These are phyloP conservation scores for Baryphthengus martii DNA, from an alignment of 2,113 vertebrate genomes.

Conservation along the genomic window DNA sequence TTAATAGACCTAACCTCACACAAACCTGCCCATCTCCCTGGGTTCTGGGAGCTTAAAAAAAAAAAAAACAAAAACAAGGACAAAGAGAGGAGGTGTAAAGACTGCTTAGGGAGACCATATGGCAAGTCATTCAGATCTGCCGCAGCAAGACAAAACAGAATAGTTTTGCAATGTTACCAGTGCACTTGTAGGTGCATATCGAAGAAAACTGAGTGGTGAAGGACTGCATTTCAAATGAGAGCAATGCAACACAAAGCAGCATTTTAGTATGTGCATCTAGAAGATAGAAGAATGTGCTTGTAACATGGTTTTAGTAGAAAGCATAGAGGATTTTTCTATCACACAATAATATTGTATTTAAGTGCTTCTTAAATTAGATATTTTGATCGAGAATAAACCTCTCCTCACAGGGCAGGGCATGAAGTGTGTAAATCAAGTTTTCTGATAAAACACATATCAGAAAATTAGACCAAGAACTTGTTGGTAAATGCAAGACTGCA, in stretches of 20 bases:
- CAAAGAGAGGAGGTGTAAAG: background rate
- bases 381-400: background rate
- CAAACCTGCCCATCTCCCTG: background rate
- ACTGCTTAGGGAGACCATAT: background rate
- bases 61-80: background rate
- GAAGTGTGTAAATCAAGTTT: background rate
- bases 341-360: background rate
- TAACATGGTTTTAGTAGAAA: background rate
- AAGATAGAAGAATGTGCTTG: background rate
- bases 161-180: background rate
- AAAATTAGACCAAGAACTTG: background rate
- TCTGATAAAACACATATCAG: background rate
- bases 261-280: background rate
- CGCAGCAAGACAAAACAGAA: background rate
- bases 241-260: background rate
- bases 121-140: background rate
- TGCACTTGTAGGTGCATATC: background rate
- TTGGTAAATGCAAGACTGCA: background rate
- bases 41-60: constrained; percentile 1
- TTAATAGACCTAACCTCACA: constrained; percentile 3
- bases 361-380: background rate
- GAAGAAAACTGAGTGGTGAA: background rate
- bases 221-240: background rate
- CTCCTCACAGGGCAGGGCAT: background rate
- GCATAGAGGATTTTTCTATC: background rate